phyloP scores from a whole-genome alignment of 1,140 invertebrate species.

The Conus betulinus region DNA sequence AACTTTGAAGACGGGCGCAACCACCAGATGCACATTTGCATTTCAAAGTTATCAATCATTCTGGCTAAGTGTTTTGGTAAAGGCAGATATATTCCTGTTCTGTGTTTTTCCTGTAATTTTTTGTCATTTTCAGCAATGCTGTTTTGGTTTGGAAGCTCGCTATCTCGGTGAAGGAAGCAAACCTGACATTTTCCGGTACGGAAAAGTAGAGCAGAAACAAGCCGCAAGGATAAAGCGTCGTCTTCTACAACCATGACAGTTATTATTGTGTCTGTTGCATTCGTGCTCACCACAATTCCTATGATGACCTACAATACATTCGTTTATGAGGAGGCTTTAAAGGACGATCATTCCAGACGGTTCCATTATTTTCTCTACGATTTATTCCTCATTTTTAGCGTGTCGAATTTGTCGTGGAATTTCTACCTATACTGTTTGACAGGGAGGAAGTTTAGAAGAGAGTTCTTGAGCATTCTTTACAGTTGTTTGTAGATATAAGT shows the following conservation, averaged over 20 bases:
- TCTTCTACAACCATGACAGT: constrained; percentile 2
- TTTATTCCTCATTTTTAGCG: background rate
- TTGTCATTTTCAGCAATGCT: background rate
- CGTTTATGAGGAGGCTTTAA: background rate
- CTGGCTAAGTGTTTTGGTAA: background rate
- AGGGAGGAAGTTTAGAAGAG: background rate
- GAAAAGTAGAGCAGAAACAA: background rate
- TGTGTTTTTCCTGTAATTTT: background rate
- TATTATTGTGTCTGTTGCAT: background rate
- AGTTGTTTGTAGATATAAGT: background rate
- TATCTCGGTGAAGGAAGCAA: background rate
- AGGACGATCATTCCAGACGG: background rate
- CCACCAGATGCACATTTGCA: background rate
- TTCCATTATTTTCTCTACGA: background rate
- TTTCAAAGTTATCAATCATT: background rate
- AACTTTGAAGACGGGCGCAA: background rate
- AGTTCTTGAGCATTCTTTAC: background rate
- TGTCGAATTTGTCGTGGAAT: background rate
- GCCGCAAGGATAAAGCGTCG: background rate
- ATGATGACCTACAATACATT: background rate
- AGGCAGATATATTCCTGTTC: background rate
- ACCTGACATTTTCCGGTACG: background rate
- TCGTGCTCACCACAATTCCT: background rate
- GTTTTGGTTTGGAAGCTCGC: background rate
- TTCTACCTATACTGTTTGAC: constrained; percentile 20